These are phyloP conservation scores for Oncorhynchus keta DNA, from an alignment of 2,113 vertebrate species.

Conservation along the genomic window DNA sequence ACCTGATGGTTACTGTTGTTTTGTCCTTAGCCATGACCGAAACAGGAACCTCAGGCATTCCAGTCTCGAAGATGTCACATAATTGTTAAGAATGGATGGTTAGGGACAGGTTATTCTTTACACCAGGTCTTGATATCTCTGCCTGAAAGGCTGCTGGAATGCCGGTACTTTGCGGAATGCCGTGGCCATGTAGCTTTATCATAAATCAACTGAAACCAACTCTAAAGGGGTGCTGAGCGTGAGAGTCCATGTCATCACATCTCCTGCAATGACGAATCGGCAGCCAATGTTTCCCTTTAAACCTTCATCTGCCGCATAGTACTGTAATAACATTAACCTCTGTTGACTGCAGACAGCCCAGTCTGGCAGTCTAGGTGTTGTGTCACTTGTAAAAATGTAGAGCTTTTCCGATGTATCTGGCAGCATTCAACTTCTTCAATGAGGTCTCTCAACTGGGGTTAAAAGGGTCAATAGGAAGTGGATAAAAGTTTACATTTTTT, in stretches of 20 bases:
- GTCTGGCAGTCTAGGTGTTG: neutral
- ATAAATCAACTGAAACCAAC: slow-evolving; percentile 22
- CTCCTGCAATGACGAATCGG: neutral
- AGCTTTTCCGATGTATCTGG: neutral
- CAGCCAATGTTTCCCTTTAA: neutral
- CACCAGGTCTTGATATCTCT: neutral
- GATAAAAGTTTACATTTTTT: no score
- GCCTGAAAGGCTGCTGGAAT: slow-evolving; percentile 21
- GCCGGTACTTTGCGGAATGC: neutral
- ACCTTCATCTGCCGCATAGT: neutral
- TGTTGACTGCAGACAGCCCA: neutral
- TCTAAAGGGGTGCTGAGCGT: neutral
- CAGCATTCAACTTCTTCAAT: no score
- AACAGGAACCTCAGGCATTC: slow-evolving; percentile 35
- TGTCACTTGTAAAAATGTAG: neutral
- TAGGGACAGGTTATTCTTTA: slow-evolving; percentile 22
- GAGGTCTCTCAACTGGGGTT: no score
- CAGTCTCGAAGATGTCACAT: slow-evolving; percentile 9
- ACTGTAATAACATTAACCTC: neutral
- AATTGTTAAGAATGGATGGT: slow-evolving; percentile 19
- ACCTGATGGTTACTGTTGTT: slow-evolving; percentile 37
- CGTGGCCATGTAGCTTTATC: neutral
- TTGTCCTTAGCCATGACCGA: slow-evolving; percentile 34
- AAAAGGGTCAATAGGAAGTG: no score
- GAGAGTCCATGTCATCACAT: neutral